These are phyloP conservation scores for Drosophila lowei DNA, from an alignment of 1,140 invertebrate genomes.

Conservation along the genomic window DNA sequence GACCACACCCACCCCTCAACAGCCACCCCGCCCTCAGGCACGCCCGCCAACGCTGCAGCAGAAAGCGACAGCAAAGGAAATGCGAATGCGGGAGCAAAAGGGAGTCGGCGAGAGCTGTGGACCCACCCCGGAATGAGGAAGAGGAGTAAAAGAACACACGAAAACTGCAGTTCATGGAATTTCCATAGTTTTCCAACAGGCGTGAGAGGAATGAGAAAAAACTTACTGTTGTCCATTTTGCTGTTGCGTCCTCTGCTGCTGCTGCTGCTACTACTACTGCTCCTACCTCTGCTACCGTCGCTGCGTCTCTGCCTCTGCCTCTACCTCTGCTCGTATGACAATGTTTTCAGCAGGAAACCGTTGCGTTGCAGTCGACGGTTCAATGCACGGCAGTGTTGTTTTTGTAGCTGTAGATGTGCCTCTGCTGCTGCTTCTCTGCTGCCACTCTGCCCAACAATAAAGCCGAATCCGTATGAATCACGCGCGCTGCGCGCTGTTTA, in stretches of 20 bases:
- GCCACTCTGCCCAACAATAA: constrained; percentile 15
- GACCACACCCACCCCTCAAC: constrained; percentile 43
- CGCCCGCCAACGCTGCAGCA: too few species aligned
- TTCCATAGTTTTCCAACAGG: not conserved
- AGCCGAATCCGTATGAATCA: constrained; percentile 67
- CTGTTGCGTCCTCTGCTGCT: not conserved
- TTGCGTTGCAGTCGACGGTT: constrained; percentile 58
- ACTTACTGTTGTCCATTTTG: constrained; percentile 63
- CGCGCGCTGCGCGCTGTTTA: constrained; percentile 55
- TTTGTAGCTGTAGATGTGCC: constrained; percentile 5
- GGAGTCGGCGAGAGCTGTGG: constrained; percentile 53
- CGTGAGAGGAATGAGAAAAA: not conserved
- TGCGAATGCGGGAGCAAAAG: constrained; percentile 60
- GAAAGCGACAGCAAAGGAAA: constrained; percentile 47
- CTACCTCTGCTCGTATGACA: constrained; percentile 12
- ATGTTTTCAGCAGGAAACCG: constrained; percentile 50
- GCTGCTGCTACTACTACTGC: too few species aligned
- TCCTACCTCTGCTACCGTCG: not conserved
- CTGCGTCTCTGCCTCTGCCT: constrained; percentile 20
- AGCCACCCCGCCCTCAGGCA: not conserved
- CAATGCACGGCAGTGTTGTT: constrained; percentile 59
- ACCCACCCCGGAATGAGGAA: constrained; percentile 68
- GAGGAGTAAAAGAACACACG: constrained; percentile 17
- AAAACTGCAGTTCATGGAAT: constrained; percentile 35
- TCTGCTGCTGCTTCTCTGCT: constrained; percentile 1